Conservation (phyloP, 2,888 invertebrate genomes). For the Caenorhabditis plicata region DNA sequence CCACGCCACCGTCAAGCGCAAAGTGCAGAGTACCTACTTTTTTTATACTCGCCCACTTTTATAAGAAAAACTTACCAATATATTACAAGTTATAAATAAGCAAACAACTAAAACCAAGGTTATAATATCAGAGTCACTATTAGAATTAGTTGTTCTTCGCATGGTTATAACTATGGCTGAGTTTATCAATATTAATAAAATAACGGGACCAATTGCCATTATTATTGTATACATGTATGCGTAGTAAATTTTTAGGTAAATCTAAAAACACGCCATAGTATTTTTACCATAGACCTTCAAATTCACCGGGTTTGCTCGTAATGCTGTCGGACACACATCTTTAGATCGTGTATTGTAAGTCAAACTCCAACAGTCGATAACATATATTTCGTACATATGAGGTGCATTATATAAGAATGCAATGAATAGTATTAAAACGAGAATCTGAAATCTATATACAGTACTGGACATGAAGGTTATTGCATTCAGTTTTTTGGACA, state of each 20-base stretch:
- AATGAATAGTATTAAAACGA: slow-evolving; percentile 19
- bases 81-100: slow-evolving; percentile 60
- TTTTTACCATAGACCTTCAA: neutral
- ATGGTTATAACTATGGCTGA: slow-evolving; percentile 53
- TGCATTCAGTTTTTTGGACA: too few relatives aligned
- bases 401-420: slow-evolving; percentile 49
- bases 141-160: slow-evolving; percentile 24
- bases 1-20: too few relatives aligned
- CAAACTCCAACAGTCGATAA: slow-evolving; percentile 59
- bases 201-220: slow-evolving; percentile 61
- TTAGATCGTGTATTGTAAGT: slow-evolving; percentile 49
- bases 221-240: slow-evolving; percentile 59
- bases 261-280: slow-evolving; percentile 22
- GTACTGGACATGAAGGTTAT: slow-evolving; percentile 4
- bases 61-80: slow-evolving; percentile 40
- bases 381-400: slow-evolving; percentile 61
- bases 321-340: slow-evolving; percentile 61
- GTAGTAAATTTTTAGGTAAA: slow-evolving; percentile 55
- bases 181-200: slow-evolving; percentile 55
- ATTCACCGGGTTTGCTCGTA: slow-evolving; percentile 50
- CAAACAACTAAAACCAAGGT: slow-evolving; percentile 63
- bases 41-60: slow-evolving; percentile 1
- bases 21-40: neutral
- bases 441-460: slow-evolving; percentile 48
- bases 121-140: slow-evolving; percentile 50